Evolutionary conservation across 2,797 vertebrate species (phyloP).

Genomic region (Hypotaenidia philippensis): DNA sequence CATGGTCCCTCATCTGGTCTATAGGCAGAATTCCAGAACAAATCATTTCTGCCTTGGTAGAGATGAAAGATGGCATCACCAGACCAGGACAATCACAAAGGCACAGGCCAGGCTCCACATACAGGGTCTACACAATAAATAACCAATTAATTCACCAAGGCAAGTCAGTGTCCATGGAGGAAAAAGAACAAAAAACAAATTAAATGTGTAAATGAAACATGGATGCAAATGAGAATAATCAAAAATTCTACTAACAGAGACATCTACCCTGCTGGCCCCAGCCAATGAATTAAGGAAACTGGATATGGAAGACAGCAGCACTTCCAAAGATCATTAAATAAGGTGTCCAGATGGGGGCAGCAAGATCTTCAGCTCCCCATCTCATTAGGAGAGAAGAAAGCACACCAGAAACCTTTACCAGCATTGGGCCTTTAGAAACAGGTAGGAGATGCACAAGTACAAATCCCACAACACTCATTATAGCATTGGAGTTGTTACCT

Average conservation of each 20-base stretch:
- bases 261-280: background rate
- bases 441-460: background rate
- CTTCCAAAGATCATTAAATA: background rate
- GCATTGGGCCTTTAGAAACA: background rate
- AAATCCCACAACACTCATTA: background rate
- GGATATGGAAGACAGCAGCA: background rate
- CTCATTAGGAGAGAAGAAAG: background rate
- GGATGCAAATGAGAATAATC: background rate
- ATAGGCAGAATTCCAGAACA: conserved; percentile 95
- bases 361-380: background rate
- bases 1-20: conserved; percentile 96
- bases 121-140: conserved; percentile 89
- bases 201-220: background rate
- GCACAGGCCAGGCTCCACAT: conserved; percentile 91
- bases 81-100: conserved; percentile 97
- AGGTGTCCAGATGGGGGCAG: background rate
- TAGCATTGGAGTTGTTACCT: background rate
- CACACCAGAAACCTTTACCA: background rate
- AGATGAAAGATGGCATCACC: conserved; percentile 97
- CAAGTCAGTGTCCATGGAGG: background rate
- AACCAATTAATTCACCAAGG: background rate
- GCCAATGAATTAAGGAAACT: background rate
- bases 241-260: background rate
- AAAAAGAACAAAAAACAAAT: background rate
- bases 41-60: conserved; percentile 98